Conservation (phyloP, 2,113 vertebrate species). For the Gasterosteus nipponicus region DNA sequence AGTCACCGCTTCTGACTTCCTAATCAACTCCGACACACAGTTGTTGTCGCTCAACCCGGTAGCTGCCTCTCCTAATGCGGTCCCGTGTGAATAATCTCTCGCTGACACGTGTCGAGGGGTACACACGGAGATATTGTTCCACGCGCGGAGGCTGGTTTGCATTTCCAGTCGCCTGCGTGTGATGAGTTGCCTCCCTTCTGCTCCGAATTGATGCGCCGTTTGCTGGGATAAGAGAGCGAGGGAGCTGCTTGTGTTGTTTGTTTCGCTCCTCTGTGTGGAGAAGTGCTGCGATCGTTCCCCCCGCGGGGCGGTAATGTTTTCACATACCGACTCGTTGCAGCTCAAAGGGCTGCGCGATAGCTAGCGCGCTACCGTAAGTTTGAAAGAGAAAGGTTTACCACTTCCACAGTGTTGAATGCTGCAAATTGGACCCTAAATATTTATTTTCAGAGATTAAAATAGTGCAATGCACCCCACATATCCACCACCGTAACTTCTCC, state of each 20-base stretch:
- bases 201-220: constrained; percentile 45
- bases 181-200: constrained; percentile 48
- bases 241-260: constrained; percentile 35
- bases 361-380: neutral
- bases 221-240: constrained; percentile 50
- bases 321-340: constrained; percentile 18
- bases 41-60: constrained; percentile 50
- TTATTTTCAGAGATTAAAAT: neutral
- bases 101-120: constrained; percentile 49
- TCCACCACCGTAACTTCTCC: neutral
- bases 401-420: neutral
- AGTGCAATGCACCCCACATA: too few species aligned
- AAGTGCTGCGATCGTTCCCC: constrained; percentile 18
- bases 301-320: constrained; percentile 11
- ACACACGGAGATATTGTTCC: constrained; percentile 54
- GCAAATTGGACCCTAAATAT: neutral
- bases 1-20: constrained; percentile 71
- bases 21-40: constrained; percentile 62
- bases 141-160: constrained; percentile 55
- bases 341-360: neutral
- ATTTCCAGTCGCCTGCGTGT: constrained; percentile 45
- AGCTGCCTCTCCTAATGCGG: constrained; percentile 37
- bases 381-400: neutral
- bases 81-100: constrained; percentile 57
- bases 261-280: constrained; percentile 16